phyloP scores from a whole-genome alignment of 2,113 vertebrate genomes.

The Sterna hirundo region DNA sequence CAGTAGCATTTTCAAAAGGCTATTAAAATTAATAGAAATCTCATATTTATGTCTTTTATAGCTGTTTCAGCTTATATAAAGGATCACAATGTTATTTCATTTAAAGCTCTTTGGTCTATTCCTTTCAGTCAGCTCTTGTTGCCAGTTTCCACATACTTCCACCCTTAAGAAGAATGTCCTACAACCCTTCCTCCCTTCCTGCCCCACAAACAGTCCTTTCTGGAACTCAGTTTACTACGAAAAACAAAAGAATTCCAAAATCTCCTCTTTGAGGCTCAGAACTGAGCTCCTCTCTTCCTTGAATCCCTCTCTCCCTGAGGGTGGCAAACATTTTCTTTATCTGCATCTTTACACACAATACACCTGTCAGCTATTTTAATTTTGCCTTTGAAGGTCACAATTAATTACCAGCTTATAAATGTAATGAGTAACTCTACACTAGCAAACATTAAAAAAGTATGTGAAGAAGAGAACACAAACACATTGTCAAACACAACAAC shows the following conservation, averaged over 20 bases:
- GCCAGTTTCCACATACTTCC: not conserved
- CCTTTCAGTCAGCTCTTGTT: not conserved
- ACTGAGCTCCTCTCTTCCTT: not conserved
- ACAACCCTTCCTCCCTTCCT: not conserved
- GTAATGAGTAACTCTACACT: not conserved
- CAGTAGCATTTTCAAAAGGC: not conserved
- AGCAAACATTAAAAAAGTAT: not conserved
- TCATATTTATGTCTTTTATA: not conserved
- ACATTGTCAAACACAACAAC: fast-evolving
- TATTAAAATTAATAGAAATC: conserved; percentile 12
- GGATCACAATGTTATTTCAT: not conserved
- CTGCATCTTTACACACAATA: not conserved
- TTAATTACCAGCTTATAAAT: not conserved
- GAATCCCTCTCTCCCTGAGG: not conserved
- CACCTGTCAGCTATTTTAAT: not conserved
- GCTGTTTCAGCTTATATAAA: not conserved
- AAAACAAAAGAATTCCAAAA: not conserved
- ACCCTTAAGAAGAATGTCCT: not conserved
- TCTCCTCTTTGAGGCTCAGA: not conserved
- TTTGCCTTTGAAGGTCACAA: not conserved
- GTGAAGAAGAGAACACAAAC: not conserved
- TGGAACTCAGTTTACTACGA: not conserved
- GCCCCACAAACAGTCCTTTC: fast-evolving
- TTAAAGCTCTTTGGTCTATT: not conserved
- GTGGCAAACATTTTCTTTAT: not conserved